Percentiles rank a stretch among this genome's conserved stretches.
These are phyloP conservation scores for Euwallacea fornicatus DNA, from an alignment of 1,140 invertebrate species.

Conservation along the genomic window DNA sequence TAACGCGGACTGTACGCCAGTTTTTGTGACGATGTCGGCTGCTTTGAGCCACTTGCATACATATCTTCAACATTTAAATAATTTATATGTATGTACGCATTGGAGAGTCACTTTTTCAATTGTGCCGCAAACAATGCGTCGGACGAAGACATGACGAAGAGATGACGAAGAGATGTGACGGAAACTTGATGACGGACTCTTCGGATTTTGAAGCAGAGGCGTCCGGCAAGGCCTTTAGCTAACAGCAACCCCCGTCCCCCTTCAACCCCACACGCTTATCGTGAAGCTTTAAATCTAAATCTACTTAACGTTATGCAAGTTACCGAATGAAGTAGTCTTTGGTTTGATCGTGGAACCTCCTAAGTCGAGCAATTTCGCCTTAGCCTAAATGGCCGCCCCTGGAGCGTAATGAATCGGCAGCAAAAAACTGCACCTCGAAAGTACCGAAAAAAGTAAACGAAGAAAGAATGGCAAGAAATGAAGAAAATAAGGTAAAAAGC, in stretches of 20 bases:
- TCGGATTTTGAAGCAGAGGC: slow-evolving; percentile 38
- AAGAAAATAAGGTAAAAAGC: slow-evolving; percentile 29
- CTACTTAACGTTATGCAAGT: too few species aligned
- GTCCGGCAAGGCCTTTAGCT: background rate
- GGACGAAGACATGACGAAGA: slow-evolving; percentile 38
- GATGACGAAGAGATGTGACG: slow-evolving; percentile 41
- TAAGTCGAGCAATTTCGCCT: too few species aligned
- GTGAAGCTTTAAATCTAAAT: too few species aligned
- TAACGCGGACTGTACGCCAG: slow-evolving; percentile 48
- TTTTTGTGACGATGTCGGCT: slow-evolving; percentile 50
- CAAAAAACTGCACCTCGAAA: slow-evolving; percentile 21
- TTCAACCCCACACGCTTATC: too few species aligned
- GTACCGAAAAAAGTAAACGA: slow-evolving; percentile 10
- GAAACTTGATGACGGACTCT: slow-evolving; percentile 39
- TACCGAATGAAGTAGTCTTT: too few species aligned
- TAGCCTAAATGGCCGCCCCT: background rate
- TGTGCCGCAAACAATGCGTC: slow-evolving; percentile 48
- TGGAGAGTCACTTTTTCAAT: slow-evolving; percentile 51
- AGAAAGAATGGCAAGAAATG: slow-evolving; percentile 17
- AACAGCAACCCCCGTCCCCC: too few species aligned
- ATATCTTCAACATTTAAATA: slow-evolving; percentile 53
- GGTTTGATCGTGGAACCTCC: too few species aligned
- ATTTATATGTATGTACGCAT: slow-evolving; percentile 53
- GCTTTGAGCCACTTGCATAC: slow-evolving; percentile 53
- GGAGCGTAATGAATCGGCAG: slow-evolving; percentile 7